A percentile compares a stretch with the other conserved stretches of the same genome.
These are phyloP conservation scores for Nephrotoma appendiculata DNA, from an alignment of 2,888 invertebrate genomes.

Conservation along the genomic window DNA sequence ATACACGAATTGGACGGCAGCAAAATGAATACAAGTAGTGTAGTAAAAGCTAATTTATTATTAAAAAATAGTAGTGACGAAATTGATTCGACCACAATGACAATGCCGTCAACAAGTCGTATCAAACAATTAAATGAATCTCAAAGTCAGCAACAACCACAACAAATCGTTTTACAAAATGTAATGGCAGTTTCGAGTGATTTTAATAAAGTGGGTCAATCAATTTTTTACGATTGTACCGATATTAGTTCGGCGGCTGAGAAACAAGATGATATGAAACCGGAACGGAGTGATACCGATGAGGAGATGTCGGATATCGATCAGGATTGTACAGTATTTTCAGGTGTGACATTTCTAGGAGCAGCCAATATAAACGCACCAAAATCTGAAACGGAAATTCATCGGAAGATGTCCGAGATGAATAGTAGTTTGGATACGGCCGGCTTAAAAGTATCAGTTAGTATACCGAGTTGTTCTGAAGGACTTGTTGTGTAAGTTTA, in stretches of 20 bases:
- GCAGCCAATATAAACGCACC: slow-evolving; percentile 84
- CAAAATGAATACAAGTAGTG: not conserved
- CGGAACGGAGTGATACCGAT: slow-evolving; percentile 49
- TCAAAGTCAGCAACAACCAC: not conserved
- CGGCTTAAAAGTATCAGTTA: slow-evolving; percentile 79
- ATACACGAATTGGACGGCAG: slow-evolving; percentile 24
- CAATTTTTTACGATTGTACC: slow-evolving; percentile 32
- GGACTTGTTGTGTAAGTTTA: slow-evolving; percentile 79
- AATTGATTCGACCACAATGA: not conserved
- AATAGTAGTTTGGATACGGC: slow-evolving; percentile 50
- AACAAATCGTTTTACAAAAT: not conserved
- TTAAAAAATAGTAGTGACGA: not conserved
- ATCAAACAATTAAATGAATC: not conserved
- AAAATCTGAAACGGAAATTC: slow-evolving; percentile 83
- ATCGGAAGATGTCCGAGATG: slow-evolving; percentile 81
- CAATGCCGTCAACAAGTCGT: not conserved
- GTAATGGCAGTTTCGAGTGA: slow-evolving; percentile 13
- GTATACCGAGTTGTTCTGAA: slow-evolving; percentile 84
- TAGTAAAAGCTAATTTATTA: not conserved
- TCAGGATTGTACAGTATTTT: slow-evolving; percentile 83
- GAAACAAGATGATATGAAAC: slow-evolving; percentile 68
- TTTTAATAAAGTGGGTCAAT: slow-evolving; percentile 30
- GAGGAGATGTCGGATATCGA: slow-evolving; percentile 73
- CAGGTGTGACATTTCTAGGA: slow-evolving; percentile 85
- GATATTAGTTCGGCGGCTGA: slow-evolving; percentile 36